Evolutionary conservation across 2,797 vertebrate species (phyloP).

Genomic region (Acanthornis magna): DNA sequence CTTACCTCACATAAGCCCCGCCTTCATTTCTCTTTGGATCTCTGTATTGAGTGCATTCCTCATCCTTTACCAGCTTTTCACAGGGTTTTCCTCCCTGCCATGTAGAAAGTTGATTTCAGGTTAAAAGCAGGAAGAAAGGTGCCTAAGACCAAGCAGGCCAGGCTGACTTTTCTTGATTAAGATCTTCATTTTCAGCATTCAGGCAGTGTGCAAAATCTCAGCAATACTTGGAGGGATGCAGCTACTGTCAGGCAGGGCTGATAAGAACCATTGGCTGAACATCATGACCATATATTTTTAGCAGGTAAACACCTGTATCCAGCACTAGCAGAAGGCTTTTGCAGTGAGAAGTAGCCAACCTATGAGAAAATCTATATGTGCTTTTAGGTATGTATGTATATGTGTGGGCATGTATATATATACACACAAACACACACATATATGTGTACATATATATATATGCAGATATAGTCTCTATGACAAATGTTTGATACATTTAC

Average conservation of each 20-base stretch:
- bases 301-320: not conserved
- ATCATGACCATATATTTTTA: not conserved
- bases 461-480: not conserved
- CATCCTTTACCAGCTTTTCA: not conserved
- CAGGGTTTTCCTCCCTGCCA: not conserved
- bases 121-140: not conserved
- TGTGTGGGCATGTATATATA: not conserved
- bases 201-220: not conserved
- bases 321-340: not conserved
- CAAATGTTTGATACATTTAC: not conserved
- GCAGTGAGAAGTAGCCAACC: not conserved
- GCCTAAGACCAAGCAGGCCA: not conserved
- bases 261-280: not conserved
- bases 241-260: not conserved
- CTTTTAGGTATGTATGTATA: not conserved
- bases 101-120: not conserved
- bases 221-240: not conserved
- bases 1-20: not conserved
- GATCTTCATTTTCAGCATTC: not conserved
- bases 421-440: fast-evolving
- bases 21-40: not conserved
- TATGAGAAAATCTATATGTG: not conserved
- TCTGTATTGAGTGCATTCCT: not conserved
- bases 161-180: not conserved
- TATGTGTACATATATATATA: not conserved